These are phyloP conservation scores for Notodonta ziczac DNA, from an alignment of 2,888 invertebrate species.

Conservation along the genomic window DNA sequence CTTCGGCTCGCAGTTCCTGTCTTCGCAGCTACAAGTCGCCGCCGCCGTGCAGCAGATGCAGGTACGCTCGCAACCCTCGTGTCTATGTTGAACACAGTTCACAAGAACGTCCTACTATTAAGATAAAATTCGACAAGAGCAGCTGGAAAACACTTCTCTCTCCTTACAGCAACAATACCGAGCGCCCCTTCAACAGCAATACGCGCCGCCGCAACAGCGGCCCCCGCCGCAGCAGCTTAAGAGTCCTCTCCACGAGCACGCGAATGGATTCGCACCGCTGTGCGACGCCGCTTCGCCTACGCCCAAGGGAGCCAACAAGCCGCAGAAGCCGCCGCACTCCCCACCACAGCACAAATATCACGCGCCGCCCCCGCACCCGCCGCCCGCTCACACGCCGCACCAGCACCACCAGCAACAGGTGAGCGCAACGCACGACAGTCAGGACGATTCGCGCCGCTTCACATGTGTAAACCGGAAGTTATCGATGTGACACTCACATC, in stretches of 20 bases:
- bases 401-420: constrained; percentile 71
- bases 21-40: constrained; percentile 76
- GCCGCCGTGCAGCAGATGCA: constrained; percentile 81
- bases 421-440: neutral
- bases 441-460: no score
- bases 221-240: constrained; percentile 83
- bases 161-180: constrained; percentile 74
- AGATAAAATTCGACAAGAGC: neutral
- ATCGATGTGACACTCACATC: no score
- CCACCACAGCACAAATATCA: constrained; percentile 81
- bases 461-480: no score
- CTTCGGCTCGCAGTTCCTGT: constrained; percentile 76
- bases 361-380: constrained; percentile 70
- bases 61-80: constrained; percentile 32
- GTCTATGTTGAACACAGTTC: no score
- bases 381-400: constrained; percentile 66
- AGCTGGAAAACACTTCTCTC: neutral
- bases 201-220: constrained; percentile 69
- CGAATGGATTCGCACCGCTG: constrained; percentile 84
- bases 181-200: constrained; percentile 76
- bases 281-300: constrained; percentile 85
- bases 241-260: constrained; percentile 83
- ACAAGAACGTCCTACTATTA: no score
- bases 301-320: constrained; percentile 69
- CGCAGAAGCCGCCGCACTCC: constrained; percentile 75